These are phyloP conservation scores for Callionymus lyra DNA, from an alignment of 2,113 vertebrate species.

Conservation along the genomic window DNA sequence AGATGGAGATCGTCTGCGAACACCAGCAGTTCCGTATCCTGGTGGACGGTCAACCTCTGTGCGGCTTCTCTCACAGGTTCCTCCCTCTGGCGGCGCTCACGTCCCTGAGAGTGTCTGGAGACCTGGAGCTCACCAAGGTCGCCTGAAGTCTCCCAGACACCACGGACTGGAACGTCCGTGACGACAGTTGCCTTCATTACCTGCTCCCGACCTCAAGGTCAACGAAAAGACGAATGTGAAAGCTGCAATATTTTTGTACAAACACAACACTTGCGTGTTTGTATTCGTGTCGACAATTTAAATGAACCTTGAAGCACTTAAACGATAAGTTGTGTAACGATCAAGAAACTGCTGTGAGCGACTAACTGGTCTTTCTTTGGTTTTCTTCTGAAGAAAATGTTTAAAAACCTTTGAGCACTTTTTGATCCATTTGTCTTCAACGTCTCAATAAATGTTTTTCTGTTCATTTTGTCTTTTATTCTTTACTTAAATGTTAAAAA, in stretches of 20 bases:
- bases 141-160: conserved; percentile 69
- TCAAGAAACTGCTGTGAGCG: too few relatives aligned
- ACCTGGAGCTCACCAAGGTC: conserved; percentile 83
- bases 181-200: conserved; percentile 65
- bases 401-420: too few relatives aligned
- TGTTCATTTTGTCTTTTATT: conserved; percentile 10
- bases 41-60: conserved; percentile 81
- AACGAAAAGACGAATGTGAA: conserved; percentile 29
- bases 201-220: conserved; percentile 37
- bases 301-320: too few relatives aligned
- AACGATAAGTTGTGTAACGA: too few relatives aligned
- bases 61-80: conserved; percentile 76
- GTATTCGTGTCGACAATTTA: too few relatives aligned
- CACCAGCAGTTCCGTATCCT: conserved; percentile 85
- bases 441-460: conserved; percentile 10
- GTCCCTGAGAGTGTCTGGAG: conserved; percentile 72
- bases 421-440: too few relatives aligned
- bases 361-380: too few relatives aligned
- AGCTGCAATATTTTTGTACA: too few relatives aligned
- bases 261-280: too few relatives aligned
- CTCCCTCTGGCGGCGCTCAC: conserved; percentile 71
- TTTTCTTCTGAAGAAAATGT: too few relatives aligned
- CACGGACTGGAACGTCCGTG: too few relatives aligned
- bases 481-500: too few relatives aligned
- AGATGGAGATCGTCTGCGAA: conserved; percentile 89